Conservation (phyloP, 2,888 invertebrate genomes). For the Ethmia dodecea region DNA sequence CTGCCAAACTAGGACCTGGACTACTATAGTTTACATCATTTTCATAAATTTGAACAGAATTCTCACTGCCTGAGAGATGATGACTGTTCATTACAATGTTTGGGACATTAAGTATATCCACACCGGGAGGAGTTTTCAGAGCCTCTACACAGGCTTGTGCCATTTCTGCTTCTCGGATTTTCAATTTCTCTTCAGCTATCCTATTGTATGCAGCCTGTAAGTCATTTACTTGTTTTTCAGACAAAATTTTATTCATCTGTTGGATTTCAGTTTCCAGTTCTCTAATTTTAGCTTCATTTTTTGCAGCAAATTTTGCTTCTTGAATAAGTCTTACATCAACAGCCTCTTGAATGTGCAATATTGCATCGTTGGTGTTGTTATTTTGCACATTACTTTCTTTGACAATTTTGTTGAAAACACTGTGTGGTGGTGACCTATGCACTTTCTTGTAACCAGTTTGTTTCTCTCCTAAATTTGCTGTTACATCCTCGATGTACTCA, state of each 20-base stretch:
- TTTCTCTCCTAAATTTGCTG: slow-evolving; percentile 74
- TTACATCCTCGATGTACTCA: slow-evolving; percentile 71
- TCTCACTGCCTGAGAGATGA: slow-evolving; percentile 34
- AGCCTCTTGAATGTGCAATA: slow-evolving; percentile 60
- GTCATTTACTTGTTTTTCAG: slow-evolving; percentile 55
- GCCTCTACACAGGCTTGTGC: slow-evolving; percentile 60
- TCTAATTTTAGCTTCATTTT: slow-evolving; percentile 55
- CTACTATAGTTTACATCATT: slow-evolving; percentile 34
- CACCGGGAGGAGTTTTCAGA: slow-evolving; percentile 42
- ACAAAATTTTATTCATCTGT: slow-evolving; percentile 59
- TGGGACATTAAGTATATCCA: slow-evolving; percentile 48
- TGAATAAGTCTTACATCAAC: slow-evolving; percentile 53
- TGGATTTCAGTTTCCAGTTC: slow-evolving; percentile 67
- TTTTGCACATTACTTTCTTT: slow-evolving; percentile 55
- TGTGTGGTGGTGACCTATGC: slow-evolving; percentile 44
- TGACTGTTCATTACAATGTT: slow-evolving; percentile 41
- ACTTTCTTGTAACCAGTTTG: slow-evolving; percentile 64
- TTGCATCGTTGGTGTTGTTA: slow-evolving; percentile 57
- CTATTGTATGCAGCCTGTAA: slow-evolving; percentile 44
- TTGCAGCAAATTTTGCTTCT: slow-evolving; percentile 61
- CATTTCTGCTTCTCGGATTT: slow-evolving; percentile 55
- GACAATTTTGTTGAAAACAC: slow-evolving; percentile 62
- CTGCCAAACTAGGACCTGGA: slow-evolving; percentile 38
- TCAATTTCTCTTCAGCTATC: slow-evolving; percentile 43
- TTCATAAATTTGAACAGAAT: slow-evolving; percentile 32